Conservation (phyloP, 2,888 invertebrate species). For the Acanthosepion lycidas region DNA sequence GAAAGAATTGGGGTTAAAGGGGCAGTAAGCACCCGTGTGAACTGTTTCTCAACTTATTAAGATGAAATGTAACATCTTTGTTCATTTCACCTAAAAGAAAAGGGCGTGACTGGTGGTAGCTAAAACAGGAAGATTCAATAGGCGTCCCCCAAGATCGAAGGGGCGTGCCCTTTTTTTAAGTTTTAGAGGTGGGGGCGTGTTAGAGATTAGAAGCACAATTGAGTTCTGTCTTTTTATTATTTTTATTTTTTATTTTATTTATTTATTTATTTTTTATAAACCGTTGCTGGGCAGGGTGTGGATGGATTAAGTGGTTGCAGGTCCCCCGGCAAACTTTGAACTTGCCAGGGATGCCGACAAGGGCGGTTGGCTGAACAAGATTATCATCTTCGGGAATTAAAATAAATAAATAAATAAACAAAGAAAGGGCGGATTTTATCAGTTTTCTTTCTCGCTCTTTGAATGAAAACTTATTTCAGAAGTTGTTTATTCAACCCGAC, state of each 20-base stretch:
- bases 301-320: neutral
- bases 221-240: neutral
- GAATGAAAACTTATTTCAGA: too few relatives aligned
- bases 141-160: neutral
- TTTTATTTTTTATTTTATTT: too few relatives aligned
- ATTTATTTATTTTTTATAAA: neutral
- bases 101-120: neutral
- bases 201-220: neutral
- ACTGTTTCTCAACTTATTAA: neutral
- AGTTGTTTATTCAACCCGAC: too few relatives aligned
- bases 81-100: neutral
- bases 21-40: conserved; percentile 8
- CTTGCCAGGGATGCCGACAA: neutral
- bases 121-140: neutral
- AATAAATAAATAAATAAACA: neutral
- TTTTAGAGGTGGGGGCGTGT: neutral
- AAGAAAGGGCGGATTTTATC: neutral
- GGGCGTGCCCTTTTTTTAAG: neutral
- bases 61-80: neutral
- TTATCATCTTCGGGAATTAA: conserved; percentile 20
- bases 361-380: neutral
- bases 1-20: neutral
- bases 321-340: neutral
- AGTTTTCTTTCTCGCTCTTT: neutral
- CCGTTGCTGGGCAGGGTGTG: neutral